phyloP scores from a whole-genome alignment of 35 echinoderm and acorn worm species.

The Apostichopus japonicus region DNA sequence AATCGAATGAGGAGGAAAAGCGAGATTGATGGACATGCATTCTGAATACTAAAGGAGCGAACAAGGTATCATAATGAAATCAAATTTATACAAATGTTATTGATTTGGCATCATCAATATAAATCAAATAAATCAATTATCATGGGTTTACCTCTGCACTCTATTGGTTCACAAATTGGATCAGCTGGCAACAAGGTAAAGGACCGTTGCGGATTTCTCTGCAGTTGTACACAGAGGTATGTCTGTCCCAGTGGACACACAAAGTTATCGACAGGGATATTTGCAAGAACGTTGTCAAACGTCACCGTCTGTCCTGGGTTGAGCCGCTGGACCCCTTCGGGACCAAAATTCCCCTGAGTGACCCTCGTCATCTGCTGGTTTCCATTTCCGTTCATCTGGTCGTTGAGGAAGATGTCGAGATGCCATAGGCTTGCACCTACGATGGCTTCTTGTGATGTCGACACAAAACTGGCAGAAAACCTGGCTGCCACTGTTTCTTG shows the following conservation, averaged over 20 bases:
- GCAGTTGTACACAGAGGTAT: conserved; percentile 57
- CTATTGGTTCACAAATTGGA: conserved; percentile 23
- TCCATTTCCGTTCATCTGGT: conserved; percentile 32
- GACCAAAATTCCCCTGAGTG: conserved; percentile 10
- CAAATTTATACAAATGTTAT: no score
- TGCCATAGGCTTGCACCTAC: conserved; percentile 39
- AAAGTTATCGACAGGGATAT: conserved; percentile 11
- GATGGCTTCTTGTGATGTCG: not conserved
- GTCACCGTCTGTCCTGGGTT: not conserved
- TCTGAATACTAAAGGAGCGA: no score
- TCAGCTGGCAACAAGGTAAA: not conserved
- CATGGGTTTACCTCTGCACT: conserved; percentile 40
- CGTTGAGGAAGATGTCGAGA: conserved; percentile 50
- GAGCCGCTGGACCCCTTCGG: not conserved
- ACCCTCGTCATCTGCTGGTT: conserved; percentile 22
- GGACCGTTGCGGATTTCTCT: not conserved
- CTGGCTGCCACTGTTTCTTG: not conserved
- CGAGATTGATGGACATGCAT: no score
- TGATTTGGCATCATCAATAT: no score
- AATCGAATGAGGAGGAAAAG: no score
- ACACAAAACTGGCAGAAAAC: conserved; percentile 15
- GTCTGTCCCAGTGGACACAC: conserved; percentile 28
- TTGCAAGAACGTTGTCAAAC: not conserved
- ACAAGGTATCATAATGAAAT: no score
- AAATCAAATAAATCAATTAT: no score